Evolutionary conservation across 2,113 vertebrate genomes (phyloP), one percentile per base, ranked within the genome.

Genomic region (Pithys albifrons): DNA sequence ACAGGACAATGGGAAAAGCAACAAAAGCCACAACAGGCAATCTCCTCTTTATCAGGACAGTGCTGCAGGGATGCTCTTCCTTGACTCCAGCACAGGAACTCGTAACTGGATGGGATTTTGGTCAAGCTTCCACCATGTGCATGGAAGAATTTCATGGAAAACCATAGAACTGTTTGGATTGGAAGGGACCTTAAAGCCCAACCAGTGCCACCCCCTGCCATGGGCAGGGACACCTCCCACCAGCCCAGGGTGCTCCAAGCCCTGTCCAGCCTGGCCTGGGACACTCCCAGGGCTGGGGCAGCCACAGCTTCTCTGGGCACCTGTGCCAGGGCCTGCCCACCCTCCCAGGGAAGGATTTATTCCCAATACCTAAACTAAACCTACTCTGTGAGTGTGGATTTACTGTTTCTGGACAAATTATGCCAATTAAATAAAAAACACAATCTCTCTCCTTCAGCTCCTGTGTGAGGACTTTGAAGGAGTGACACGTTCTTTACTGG

Each of bases 211-310:
- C 41, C 41, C 41, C 41, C 41, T 41, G 41, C 41, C 41, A 41
- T 41, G 24, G 25, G 19, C 46, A 7, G 10, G 28, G 20, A 62
- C 55, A 31, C 14, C 3, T 76, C 7, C 35, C 22, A 43, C 35
- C 1, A 0, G 12, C 12, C 41, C 55, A 55, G n/a, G 48, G 0
- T 8, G 35, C 41, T 77, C 79, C 54, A 18, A 75, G 10, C 19
- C 20, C 19, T 0, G 0, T 69, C 46, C 48, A 76, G 0, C n/a
- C 55, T 23, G 48, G 55, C n/a, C n/a, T 83, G 4, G 64, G 48
- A 4, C 25, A 33, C 12, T 55, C 0, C 31, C 79, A 83, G 61
- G 39, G 46, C 46, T 59, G 46, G 29, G 3, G 20, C 41, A 76
- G 71, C 25, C 35, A 33, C 48, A 77, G 48, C 31, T 90, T 2